Percentiles rank a stretch among this genome's conserved stretches.
These are phyloP conservation scores for Hoplodrina ambigua DNA, from an alignment of 2,888 invertebrate species.

Conservation along the genomic window DNA sequence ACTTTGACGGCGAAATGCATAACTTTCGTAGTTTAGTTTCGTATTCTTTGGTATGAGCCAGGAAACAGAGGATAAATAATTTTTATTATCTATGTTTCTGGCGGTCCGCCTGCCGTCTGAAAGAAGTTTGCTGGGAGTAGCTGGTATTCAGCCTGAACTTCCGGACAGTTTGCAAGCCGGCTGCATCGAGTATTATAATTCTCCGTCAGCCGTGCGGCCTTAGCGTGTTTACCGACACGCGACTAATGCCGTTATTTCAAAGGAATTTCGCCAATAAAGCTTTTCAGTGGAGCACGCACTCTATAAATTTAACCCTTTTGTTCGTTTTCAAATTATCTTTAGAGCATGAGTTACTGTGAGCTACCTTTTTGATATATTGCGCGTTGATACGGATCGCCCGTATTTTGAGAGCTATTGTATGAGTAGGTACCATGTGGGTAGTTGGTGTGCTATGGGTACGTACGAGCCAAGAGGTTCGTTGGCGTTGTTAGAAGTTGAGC, in stretches of 20 bases:
- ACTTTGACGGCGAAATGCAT: neutral
- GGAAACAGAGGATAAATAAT: neutral
- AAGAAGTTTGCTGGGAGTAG: neutral
- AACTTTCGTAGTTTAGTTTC: neutral
- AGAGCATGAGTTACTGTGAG: constrained; percentile 56
- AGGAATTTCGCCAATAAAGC: constrained; percentile 59
- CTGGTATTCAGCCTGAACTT: neutral
- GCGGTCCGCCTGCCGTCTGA: too few species aligned
- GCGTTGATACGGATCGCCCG: constrained; percentile 44
- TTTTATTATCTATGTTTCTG: neutral
- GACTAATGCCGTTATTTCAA: constrained; percentile 52
- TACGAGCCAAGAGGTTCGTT: neutral
- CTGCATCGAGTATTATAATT: constrained; percentile 43
- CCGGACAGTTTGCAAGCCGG: constrained; percentile 14
- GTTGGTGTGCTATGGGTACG: neutral
- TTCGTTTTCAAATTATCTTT: constrained; percentile 64
- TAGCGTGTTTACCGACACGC: constrained; percentile 54
- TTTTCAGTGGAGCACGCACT: constrained; percentile 56
- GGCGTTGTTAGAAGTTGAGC: constrained; percentile 24
- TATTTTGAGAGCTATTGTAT: constrained; percentile 28
- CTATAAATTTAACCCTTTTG: constrained; percentile 66
- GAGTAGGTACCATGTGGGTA: neutral
- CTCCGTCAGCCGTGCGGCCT: neutral
- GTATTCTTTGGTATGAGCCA: neutral
- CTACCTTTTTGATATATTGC: constrained; percentile 52